Percentiles rank a stretch among this genome's conserved stretches.
Conservation (phyloP, 2,888 invertebrate genomes). For the Aproaerema taeniolella region DNA sequence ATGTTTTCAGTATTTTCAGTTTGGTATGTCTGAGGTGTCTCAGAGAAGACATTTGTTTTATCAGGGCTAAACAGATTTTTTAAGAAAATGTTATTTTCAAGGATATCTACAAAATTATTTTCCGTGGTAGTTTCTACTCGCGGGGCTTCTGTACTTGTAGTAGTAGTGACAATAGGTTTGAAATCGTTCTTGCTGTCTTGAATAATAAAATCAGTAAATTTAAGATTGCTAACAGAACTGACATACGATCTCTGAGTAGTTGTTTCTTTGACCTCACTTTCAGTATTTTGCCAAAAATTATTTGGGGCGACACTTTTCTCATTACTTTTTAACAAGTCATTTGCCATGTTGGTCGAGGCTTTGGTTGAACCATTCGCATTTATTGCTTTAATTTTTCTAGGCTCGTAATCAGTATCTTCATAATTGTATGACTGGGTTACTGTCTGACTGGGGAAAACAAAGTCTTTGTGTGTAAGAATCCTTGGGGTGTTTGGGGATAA, state of each 20-base stretch:
- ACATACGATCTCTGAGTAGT: constrained; percentile 26
- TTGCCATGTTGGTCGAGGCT: too few species aligned
- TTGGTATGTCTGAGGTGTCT: background rate
- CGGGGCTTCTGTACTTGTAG: constrained; percentile 23
- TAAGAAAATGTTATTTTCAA: constrained; percentile 57
- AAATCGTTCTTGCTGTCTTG: constrained; percentile 35
- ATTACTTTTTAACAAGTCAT: constrained; percentile 22
- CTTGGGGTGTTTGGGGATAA: constrained; percentile 27
- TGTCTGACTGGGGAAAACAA: constrained; percentile 42
- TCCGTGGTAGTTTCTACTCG: constrained; percentile 30
- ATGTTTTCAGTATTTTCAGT: background rate
- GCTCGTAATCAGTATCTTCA: constrained; percentile 40
- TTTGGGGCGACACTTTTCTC: constrained; percentile 23
- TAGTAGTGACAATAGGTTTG: constrained; percentile 29
- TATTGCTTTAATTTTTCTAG: constrained; percentile 30
- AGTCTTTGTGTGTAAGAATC: constrained; percentile 42
- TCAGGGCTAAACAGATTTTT: constrained; percentile 43
- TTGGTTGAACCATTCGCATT: too few species aligned
- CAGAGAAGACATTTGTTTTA: constrained; percentile 19
- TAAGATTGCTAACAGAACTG: constrained; percentile 23
- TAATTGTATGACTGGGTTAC: constrained; percentile 51
- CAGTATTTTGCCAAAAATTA: constrained; percentile 22
- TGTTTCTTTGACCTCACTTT: constrained; percentile 26
- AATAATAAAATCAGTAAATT: constrained; percentile 35
- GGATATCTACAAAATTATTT: constrained; percentile 33